These are phyloP conservation scores for Nomada ruficornis DNA, from an alignment of 2,888 invertebrate species.

Conservation along the genomic window DNA sequence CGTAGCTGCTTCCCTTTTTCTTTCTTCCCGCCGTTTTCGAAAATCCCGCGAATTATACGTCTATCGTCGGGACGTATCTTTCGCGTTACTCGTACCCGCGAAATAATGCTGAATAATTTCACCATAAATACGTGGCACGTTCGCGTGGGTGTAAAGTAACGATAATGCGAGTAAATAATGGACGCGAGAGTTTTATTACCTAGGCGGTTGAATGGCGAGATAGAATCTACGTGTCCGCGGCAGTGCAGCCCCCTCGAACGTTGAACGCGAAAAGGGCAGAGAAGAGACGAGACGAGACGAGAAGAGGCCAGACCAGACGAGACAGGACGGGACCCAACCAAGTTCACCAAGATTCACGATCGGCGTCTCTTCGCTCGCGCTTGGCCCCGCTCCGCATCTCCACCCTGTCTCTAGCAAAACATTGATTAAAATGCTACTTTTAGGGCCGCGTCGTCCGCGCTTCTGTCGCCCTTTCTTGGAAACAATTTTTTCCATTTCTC, in stretches of 20 bases:
- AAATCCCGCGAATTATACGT: conserved; percentile 59
- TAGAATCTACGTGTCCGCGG: conserved; percentile 81
- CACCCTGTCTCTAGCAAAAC: no score
- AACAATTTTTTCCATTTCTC: background rate
- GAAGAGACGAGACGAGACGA: conserved; percentile 10
- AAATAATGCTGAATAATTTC: conserved; percentile 83
- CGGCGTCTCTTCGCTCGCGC: background rate
- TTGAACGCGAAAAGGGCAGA: conserved; percentile 30
- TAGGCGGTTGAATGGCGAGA: conserved; percentile 82
- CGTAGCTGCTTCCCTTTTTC: background rate
- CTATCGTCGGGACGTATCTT: conserved; percentile 71
- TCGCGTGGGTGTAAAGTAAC: conserved; percentile 83
- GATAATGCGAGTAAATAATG: conserved; percentile 84
- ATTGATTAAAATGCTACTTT: no score
- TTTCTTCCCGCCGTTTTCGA: background rate
- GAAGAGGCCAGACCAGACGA: conserved; percentile 9
- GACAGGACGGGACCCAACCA: background rate
- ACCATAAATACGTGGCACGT: conserved; percentile 81
- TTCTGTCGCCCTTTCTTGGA: no score
- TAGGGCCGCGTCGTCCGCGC: no score
- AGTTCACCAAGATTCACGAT: background rate
- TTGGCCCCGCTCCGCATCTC: no score
- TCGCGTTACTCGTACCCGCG: conserved; percentile 82
- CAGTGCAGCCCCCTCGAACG: conserved; percentile 64
- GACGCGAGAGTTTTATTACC: conserved; percentile 83